phyloP scores from a whole-genome alignment of 2,113 vertebrate genomes.

The Pseudolaguvia tuberculata region DNA sequence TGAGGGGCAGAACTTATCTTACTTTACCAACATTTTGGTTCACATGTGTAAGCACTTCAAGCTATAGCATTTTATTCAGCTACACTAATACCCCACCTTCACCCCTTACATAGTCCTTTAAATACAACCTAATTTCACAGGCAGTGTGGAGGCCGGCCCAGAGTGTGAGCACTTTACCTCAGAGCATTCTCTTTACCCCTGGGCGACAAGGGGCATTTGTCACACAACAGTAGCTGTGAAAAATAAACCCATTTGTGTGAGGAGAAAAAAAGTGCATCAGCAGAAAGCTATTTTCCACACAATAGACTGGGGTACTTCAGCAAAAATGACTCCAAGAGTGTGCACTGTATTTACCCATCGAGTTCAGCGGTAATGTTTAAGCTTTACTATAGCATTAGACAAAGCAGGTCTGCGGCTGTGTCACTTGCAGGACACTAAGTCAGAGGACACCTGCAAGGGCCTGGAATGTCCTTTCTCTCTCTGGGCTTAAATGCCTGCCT shows the following conservation, averaged over 20 bases:
- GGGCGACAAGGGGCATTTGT: slow-evolving; percentile 49
- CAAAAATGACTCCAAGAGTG: not conserved
- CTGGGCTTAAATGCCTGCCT: slow-evolving; percentile 8
- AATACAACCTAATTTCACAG: slow-evolving; percentile 34
- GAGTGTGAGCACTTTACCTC: slow-evolving; percentile 28
- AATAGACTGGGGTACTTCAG: slow-evolving; percentile 9
- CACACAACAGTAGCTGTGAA: slow-evolving; percentile 38
- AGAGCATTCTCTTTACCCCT: slow-evolving; percentile 26
- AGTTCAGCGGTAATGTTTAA: slow-evolving; percentile 8
- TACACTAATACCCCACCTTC: not conserved
- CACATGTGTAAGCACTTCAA: not conserved
- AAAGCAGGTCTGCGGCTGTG: too few species aligned
- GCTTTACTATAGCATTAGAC: slow-evolving; percentile 28
- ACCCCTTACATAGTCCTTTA: slow-evolving; percentile 27
- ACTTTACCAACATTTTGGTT: too few species aligned
- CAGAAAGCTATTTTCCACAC: slow-evolving; percentile 31
- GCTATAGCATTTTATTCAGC: too few species aligned
- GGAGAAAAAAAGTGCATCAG: not conserved
- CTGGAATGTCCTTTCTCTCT: slow-evolving; percentile 39
- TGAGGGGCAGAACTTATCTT: too few species aligned
- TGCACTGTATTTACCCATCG: slow-evolving; percentile 3
- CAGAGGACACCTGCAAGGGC: slow-evolving; percentile 42
- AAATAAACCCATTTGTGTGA: slow-evolving; percentile 24
- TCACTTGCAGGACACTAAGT: too few species aligned
- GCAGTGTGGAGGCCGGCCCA: slow-evolving; percentile 13